A percentile compares a stretch with the other conserved stretches of the same genome.
Conservation (phyloP, 2,113 vertebrate species). For the Proteles cristata region DNA sequence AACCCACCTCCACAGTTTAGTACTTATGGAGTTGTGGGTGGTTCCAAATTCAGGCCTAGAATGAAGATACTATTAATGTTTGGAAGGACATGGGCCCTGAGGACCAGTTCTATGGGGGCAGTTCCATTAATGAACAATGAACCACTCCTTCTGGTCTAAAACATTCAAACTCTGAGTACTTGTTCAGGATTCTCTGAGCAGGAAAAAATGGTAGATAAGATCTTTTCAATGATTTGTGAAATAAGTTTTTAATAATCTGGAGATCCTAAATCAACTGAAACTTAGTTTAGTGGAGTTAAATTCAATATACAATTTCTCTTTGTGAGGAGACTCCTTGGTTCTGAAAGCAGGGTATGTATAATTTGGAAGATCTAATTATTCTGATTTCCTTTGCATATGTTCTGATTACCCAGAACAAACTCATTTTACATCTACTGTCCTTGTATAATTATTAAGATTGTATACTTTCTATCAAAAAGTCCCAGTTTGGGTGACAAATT, state of each 20-base stretch:
- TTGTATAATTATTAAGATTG: conserved; percentile 9
- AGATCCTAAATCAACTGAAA: neutral
- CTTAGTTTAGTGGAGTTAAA: conserved; percentile 22
- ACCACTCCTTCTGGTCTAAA: neutral
- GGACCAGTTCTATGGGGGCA: neutral
- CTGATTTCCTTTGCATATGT: neutral
- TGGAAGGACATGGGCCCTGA: neutral
- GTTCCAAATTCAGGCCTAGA: neutral
- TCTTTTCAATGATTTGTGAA: neutral
- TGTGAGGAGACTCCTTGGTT: neutral
- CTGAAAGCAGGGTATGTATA: neutral
- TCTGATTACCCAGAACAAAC: neutral
- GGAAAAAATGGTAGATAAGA: neutral
- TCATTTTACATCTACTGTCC: neutral
- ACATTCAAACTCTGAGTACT: neutral
- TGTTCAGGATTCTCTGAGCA: neutral
- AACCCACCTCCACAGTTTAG: neutral
- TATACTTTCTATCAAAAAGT: neutral
- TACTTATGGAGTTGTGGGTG: neutral
- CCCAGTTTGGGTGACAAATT: neutral
- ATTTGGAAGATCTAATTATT: conserved; percentile 18
- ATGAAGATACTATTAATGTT: neutral
- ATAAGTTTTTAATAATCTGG: neutral
- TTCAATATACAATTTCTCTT: neutral
- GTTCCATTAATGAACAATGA: neutral